Conservation (phyloP, 1,140 invertebrate genomes). For the Diabrotica undecimpunctata region DNA sequence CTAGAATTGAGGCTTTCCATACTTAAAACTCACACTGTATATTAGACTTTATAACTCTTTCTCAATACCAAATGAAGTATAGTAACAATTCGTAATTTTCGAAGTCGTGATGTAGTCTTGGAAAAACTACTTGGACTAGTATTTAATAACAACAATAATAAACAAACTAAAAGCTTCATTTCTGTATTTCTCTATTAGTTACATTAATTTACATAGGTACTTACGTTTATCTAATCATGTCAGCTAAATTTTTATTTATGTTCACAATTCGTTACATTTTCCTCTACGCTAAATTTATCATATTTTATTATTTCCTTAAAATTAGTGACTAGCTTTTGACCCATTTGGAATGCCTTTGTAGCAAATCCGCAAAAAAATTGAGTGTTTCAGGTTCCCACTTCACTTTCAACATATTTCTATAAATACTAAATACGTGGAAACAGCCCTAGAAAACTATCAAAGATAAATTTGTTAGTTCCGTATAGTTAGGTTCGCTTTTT, state of each 20-base stretch:
- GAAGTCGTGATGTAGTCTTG: no score
- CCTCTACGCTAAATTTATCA: neutral
- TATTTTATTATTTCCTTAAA: conserved; percentile 11
- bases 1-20: no score
- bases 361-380: conserved; percentile 7
- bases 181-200: conserved; percentile 13
- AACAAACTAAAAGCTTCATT: conserved; percentile 9
- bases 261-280: neutral
- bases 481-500: no score
- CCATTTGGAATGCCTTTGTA: conserved; percentile 6
- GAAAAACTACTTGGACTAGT: no score
- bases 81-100: no score
- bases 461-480: no score
- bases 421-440: no score
- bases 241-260: neutral
- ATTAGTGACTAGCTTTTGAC: conserved; percentile 17
- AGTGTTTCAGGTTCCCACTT: neutral
- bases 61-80: no score
- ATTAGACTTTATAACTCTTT: no score
- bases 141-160: neutral
- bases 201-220: conserved; percentile 15
- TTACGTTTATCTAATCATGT: neutral
- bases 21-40: no score
- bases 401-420: no score
- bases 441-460: no score